These are phyloP conservation scores for Eremophila alpestris DNA, from an alignment of 2,797 vertebrate genomes.

Conservation along the genomic window DNA sequence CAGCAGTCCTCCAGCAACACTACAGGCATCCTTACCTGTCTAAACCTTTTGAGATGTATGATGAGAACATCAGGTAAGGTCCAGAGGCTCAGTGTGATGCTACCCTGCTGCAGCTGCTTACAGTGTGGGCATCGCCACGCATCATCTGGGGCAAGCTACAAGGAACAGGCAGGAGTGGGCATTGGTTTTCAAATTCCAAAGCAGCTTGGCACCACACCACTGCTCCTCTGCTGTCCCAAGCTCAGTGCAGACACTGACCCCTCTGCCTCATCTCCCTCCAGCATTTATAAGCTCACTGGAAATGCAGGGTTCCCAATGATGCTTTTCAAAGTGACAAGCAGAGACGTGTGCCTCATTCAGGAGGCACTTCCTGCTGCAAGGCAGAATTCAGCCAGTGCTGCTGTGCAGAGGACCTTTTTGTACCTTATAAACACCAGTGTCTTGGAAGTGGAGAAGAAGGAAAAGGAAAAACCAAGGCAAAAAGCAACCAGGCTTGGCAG, in stretches of 20 bases:
- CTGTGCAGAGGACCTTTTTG: not conserved
- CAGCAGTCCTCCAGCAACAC: not conserved
- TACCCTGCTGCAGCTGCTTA: conserved; percentile 98
- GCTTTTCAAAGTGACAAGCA: not conserved
- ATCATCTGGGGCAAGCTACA: conserved; percentile 94
- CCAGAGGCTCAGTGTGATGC: conserved; percentile 97
- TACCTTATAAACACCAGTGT: not conserved
- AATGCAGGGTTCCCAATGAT: not conserved
- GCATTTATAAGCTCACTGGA: not conserved
- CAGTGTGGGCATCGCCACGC: conserved; percentile 99
- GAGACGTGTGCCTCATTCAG: fast-evolving
- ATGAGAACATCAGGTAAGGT: conserved; percentile 97
- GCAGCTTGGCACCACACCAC: not conserved
- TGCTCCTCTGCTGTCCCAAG: not conserved
- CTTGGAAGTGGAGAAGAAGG: not conserved
- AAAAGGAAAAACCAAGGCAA: not conserved
- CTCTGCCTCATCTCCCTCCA: not conserved
- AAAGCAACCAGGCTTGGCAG: not conserved
- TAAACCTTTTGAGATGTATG: conserved; percentile 95
- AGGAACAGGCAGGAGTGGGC: not conserved
- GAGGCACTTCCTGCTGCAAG: not conserved
- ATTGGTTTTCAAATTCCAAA: not conserved
- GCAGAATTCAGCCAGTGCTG: not conserved
- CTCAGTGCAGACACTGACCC: not conserved
- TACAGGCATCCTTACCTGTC: conserved; percentile 84